Conservation (phyloP, 2,888 invertebrate species). For the Heterodera filipjevi region DNA sequence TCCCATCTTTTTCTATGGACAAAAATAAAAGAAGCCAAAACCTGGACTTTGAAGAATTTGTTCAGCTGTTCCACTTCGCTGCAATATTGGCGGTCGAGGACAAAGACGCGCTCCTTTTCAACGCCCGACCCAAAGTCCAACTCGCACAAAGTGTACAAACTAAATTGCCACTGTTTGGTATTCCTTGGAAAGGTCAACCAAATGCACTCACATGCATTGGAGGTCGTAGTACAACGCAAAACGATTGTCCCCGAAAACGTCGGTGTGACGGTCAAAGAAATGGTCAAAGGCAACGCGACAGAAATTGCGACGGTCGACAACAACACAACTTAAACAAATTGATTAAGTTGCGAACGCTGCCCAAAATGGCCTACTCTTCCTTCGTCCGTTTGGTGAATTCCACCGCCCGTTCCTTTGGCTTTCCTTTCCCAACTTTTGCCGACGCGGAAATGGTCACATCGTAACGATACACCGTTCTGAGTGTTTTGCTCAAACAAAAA, state of each 20-base stretch:
- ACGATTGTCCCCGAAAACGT: conserved; percentile 32
- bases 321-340: conserved; percentile 34
- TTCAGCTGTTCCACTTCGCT: conserved; percentile 19
- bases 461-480: conserved; percentile 36
- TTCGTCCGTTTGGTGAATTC: conserved; percentile 45
- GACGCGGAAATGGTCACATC: conserved; percentile 37
- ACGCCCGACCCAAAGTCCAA: conserved; percentile 25
- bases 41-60: conserved; percentile 12
- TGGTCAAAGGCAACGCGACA: conserved; percentile 38
- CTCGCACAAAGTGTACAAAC: conserved; percentile 35
- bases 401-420: conserved; percentile 21
- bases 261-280: conserved; percentile 23
- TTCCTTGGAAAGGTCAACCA: not conserved
- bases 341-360: not conserved
- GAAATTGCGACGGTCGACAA: conserved; percentile 36
- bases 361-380: conserved; percentile 38
- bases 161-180: not conserved
- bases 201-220: conserved; percentile 35
- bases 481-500: not conserved
- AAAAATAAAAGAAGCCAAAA: too few species aligned
- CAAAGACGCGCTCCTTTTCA: conserved; percentile 20
- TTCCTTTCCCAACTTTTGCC: not conserved
- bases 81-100: conserved; percentile 26
- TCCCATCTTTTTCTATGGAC: too few species aligned
- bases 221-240: conserved; percentile 41